A percentile compares a stretch with the other conserved stretches of the same genome.
phyloP scores from a whole-genome alignment of 2,888 invertebrate species.

The Noctuana brunneofusca region DNA sequence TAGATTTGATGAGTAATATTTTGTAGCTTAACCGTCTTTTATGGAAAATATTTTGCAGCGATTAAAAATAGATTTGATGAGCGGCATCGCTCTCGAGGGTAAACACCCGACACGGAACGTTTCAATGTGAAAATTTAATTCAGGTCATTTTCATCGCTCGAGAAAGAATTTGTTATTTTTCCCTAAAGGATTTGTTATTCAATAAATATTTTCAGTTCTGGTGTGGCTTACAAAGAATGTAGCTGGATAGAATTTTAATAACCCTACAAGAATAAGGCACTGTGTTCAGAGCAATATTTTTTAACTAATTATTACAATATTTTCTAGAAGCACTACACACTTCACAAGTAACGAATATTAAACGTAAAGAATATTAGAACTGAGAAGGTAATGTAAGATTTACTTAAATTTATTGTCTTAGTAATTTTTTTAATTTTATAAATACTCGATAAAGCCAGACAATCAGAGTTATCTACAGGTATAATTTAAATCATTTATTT shows the following conservation, averaged over 20 bases:
- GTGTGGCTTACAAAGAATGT: neutral
- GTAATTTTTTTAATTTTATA: no score
- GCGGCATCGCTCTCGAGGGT: slow-evolving; percentile 69
- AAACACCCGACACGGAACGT: slow-evolving; percentile 64
- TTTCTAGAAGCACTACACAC: no score
- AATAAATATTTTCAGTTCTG: slow-evolving; percentile 46
- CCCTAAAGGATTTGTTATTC: slow-evolving; percentile 65
- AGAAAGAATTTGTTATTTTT: slow-evolving; percentile 64
- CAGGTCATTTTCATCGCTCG: slow-evolving; percentile 46
- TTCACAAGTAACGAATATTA: no score
- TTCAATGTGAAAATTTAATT: slow-evolving; percentile 61
- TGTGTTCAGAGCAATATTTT: neutral
- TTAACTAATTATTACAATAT: no score
- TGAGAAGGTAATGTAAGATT: no score
- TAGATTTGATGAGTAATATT: slow-evolving; percentile 7
- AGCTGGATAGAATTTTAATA: neutral
- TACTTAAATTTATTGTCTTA: no score
- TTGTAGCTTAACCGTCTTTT: slow-evolving; percentile 33
- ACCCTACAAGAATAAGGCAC: neutral
- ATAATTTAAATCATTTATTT: no score
- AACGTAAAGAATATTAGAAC: no score
- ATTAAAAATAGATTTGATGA: slow-evolving; percentile 41
- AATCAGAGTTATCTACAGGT: no score
- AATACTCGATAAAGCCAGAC: no score
- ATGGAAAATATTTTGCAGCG: slow-evolving; percentile 37